Base-by-base conservation (phyloP, 2,888 invertebrate species). In the Ophioninae sp. region DNA sequence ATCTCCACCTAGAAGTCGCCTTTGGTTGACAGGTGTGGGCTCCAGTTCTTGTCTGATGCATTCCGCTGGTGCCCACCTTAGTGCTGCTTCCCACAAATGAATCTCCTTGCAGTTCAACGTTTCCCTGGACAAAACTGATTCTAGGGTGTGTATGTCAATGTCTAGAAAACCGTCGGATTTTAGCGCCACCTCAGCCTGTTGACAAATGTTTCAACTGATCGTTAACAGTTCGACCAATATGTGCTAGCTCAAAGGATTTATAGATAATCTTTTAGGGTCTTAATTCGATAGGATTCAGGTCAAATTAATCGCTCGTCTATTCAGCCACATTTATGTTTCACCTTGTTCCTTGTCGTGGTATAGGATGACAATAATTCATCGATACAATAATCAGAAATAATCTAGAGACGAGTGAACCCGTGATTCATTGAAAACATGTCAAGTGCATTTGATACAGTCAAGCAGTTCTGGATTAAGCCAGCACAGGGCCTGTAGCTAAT, bases 111-210 rank as follows among this genome's bases (percentile, higher is more conserved):
- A 98, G 93, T 99, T 99, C 67, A 99, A 94, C 2, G 99, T 98
- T 93, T 99, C 99, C 87, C 99, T 95, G 76, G 96, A 96, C 88
- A 99, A 94, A 88, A 99, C 98, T 82, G 97, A 97, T 93, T 98
- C 97, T 89, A 99, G 95, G 39, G 99, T 99, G 87, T 97, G 96
- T 89, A 97, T 96, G 93, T 99, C 99, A 91, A 99, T 98, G 93
- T 99, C 99, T 87, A 97, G 96, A 94, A 99, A 99, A 88, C 98
- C 98, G 91, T 99, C 99, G 0, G 98, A 98, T 88, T 96, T 96
- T 88, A 99, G 95, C 81, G 99, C 98, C 96, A 99, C 97, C 94
- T 98, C 98, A 91, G 99, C 98, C 97, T 97, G 94, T 81, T 92
- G 92, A 90, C 87, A 86, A 88, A 86, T 69, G 56, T 81, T 80